These are phyloP conservation scores for Virgularia gustaviana DNA, from an alignment of 92 coral and sea anemone species.

Conservation along the genomic window DNA sequence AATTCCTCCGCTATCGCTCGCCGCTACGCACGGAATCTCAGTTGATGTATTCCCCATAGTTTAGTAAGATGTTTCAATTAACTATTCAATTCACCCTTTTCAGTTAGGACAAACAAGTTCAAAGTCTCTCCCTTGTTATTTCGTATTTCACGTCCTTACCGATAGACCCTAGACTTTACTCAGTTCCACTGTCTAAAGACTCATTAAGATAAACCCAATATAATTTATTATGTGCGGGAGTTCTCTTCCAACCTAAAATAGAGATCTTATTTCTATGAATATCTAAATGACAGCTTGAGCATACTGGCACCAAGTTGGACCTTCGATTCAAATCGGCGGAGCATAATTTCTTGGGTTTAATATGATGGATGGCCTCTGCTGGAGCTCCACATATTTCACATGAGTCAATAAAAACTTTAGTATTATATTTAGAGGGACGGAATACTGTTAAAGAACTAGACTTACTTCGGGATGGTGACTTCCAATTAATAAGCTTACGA, in stretches of 20 bases:
- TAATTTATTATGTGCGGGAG: slow-evolving; percentile 35
- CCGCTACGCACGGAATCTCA: slow-evolving; percentile 38
- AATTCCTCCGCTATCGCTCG: slow-evolving; percentile 43
- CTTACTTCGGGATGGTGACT: slow-evolving; percentile 33
- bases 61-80: slow-evolving; percentile 43
- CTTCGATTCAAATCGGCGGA: slow-evolving; percentile 14
- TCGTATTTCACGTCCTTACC: slow-evolving; percentile 39
- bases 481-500: slow-evolving; percentile 36
- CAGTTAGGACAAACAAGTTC: slow-evolving; percentile 46
- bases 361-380: slow-evolving; percentile 42
- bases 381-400: slow-evolving; percentile 42
- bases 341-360: slow-evolving; percentile 32
- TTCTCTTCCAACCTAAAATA: slow-evolving; percentile 46
- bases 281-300: slow-evolving; percentile 44
- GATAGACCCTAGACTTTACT: slow-evolving; percentile 37
- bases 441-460: slow-evolving; percentile 43
- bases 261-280: slow-evolving; percentile 42
- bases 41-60: slow-evolving; percentile 40
- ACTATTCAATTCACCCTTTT: slow-evolving; percentile 44
- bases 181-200: slow-evolving; percentile 46
- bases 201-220: slow-evolving; percentile 49
- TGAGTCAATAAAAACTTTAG: slow-evolving; percentile 35
- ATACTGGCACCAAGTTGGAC: slow-evolving; percentile 39
- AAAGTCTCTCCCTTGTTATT: slow-evolving; percentile 39
- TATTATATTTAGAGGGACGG: slow-evolving; percentile 38